Evolutionary conservation across 2,797 vertebrate genomes (phyloP).

Genomic region (Etheostoma perlongum): DNA sequence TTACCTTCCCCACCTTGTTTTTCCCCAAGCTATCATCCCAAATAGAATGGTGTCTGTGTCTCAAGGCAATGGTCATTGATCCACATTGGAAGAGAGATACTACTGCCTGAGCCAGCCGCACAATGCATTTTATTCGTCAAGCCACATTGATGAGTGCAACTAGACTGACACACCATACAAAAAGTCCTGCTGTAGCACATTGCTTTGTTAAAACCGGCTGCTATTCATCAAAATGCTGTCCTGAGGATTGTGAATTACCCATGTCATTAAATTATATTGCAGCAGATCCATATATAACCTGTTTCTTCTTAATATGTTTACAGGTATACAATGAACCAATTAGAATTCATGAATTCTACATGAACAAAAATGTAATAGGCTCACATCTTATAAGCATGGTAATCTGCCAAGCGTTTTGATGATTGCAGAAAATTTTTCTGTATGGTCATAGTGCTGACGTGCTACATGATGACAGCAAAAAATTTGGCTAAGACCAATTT

Average conservation of each 20-base stretch:
- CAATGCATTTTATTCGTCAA: constrained; percentile 63
- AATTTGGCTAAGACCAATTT: background rate
- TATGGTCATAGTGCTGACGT: background rate
- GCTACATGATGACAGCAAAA: background rate
- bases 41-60: constrained; percentile 80
- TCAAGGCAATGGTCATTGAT: constrained; percentile 80
- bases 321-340: background rate
- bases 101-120: constrained; percentile 60
- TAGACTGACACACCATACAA: constrained; percentile 39
- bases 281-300: background rate
- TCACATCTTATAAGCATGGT: background rate
- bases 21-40: constrained; percentile 76
- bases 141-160: constrained; percentile 43
- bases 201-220: background rate
- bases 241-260: background rate
- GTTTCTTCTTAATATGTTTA: background rate
- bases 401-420: background rate
- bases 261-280: background rate
- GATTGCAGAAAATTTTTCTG: background rate
- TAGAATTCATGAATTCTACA: background rate
- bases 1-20: constrained; percentile 78
- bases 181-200: constrained; percentile 16
- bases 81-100: constrained; percentile 77
- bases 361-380: background rate
- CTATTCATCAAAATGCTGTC: background rate